A percentile compares a stretch with the other conserved stretches of the same genome.
These are phyloP conservation scores for Gasterosteus nipponicus DNA, from an alignment of 2,113 vertebrate genomes.

Conservation along the genomic window DNA sequence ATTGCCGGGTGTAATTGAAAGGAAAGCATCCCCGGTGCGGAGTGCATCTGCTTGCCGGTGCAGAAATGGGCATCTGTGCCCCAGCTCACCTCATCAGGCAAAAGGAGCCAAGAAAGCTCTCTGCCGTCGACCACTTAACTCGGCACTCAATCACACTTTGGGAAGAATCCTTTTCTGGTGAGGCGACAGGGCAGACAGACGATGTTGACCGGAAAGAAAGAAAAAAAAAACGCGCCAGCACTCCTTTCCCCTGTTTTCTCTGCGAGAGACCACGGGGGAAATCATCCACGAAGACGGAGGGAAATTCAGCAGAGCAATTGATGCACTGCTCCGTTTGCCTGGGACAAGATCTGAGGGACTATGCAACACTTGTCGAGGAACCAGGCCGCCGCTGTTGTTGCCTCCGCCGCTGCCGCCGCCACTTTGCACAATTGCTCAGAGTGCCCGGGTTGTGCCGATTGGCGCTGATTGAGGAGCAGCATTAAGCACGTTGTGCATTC, in stretches of 20 bases:
- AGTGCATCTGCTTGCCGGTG: constrained; percentile 70
- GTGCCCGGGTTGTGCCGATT: constrained; percentile 7
- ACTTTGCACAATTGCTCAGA: constrained; percentile 39
- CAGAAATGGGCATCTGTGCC: constrained; percentile 65
- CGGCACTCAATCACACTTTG: constrained; percentile 66
- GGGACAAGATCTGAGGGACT: constrained; percentile 66
- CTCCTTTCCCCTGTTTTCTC: constrained; percentile 2
- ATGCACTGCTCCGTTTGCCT: constrained; percentile 68
- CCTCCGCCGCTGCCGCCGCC: constrained; percentile 1
- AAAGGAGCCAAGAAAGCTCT: constrained; percentile 57
- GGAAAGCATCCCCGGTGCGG: constrained; percentile 66
- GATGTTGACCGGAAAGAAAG: background rate
- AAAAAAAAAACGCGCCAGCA: background rate
- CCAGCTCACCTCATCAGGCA: constrained; percentile 69
- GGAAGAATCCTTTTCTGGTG: constrained; percentile 58
- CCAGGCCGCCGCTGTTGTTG: constrained; percentile 7
- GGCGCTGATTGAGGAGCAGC: constrained; percentile 34
- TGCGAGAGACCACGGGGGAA: constrained; percentile 69
- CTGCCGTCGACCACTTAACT: constrained; percentile 60
- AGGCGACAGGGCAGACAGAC: constrained; percentile 49
- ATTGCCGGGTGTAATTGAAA: constrained; percentile 79
- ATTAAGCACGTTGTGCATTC: constrained; percentile 49
- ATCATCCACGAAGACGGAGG: constrained; percentile 72
- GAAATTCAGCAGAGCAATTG: constrained; percentile 72
- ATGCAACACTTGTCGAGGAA: constrained; percentile 60